Conservation (phyloP, 2,113 vertebrate species). For the Alethe diademata region DNA sequence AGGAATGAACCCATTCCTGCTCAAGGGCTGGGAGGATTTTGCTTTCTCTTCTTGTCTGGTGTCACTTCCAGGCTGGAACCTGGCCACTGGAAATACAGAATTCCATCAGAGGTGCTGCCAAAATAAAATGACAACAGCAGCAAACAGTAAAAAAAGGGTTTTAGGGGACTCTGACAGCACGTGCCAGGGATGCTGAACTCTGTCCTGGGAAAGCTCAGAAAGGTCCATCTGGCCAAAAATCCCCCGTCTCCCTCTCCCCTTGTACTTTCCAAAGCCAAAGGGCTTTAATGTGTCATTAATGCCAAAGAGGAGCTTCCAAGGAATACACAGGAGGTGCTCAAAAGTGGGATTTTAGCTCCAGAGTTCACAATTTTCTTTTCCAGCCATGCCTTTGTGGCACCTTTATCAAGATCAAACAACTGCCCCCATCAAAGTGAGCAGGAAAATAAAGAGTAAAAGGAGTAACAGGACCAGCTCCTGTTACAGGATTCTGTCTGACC, state of each 20-base stretch:
- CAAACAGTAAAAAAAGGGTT: not conserved
- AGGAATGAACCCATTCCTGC: not conserved
- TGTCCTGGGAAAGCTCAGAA: not conserved
- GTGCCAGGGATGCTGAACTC: not conserved
- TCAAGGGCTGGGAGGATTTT: not conserved
- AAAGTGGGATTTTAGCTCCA: not conserved
- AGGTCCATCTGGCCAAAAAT: not conserved
- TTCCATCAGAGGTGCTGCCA: not conserved
- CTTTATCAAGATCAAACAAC: not conserved
- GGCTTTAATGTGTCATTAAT: not conserved
- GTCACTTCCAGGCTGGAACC: not conserved
- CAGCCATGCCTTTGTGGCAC: not conserved
- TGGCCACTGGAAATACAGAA: conserved; percentile 16
- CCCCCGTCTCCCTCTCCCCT: not conserved
- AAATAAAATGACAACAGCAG: not conserved
- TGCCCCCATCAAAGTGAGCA: not conserved
- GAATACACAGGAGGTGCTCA: not conserved
- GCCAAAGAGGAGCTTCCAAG: not conserved
- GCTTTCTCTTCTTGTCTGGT: not conserved
- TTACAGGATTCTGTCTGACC: not conserved
- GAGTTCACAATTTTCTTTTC: not conserved
- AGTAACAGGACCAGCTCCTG: not conserved
- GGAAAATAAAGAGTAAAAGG: not conserved
- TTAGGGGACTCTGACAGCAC: not conserved
- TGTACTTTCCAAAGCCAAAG: not conserved